Conservation (phyloP, 2,888 invertebrate species). For the Seira musarum region DNA sequence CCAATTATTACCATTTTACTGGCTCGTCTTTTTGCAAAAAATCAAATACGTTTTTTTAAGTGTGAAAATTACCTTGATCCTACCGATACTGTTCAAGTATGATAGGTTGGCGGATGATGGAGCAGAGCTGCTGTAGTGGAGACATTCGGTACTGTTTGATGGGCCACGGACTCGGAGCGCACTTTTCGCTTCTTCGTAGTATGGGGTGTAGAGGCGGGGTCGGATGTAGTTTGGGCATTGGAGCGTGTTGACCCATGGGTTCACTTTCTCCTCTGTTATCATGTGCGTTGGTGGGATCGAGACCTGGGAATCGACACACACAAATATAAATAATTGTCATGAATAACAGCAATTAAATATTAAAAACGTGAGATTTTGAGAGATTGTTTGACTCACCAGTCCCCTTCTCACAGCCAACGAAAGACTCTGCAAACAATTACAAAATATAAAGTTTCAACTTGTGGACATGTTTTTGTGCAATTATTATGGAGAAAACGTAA, state of each 20-base stretch:
- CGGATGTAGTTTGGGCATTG: constrained; percentile 77
- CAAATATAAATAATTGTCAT: constrained; percentile 5
- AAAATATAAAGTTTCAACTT: no score
- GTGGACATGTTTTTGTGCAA: no score
- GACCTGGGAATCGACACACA: constrained; percentile 54
- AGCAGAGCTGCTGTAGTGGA: constrained; percentile 8
- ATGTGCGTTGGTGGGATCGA: constrained; percentile 88
- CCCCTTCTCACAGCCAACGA: constrained; percentile 81
- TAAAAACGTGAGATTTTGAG: constrained; percentile 2
- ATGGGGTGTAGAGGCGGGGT: constrained; percentile 93
- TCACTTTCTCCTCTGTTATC: constrained; percentile 80
- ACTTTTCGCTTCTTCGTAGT: constrained; percentile 86
- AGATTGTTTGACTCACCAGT: constrained; percentile 74
- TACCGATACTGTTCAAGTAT: constrained; percentile 43
- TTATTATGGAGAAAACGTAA: no score
- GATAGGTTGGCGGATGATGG: constrained; percentile 20
- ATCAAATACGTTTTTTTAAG: no score
- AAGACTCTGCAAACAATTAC: no score
- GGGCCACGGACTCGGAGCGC: constrained; percentile 56
- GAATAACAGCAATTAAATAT: constrained; percentile 2
- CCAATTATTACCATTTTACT: no score
- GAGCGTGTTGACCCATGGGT: constrained; percentile 82
- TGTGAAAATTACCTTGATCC: no score
- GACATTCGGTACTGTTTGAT: constrained; percentile 34
- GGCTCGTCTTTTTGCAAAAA: no score